A percentile compares a stretch with the other conserved stretches of the same genome.
Conservation (phyloP, 2,797 vertebrate species). For the Bryconaethiops microstoma region DNA sequence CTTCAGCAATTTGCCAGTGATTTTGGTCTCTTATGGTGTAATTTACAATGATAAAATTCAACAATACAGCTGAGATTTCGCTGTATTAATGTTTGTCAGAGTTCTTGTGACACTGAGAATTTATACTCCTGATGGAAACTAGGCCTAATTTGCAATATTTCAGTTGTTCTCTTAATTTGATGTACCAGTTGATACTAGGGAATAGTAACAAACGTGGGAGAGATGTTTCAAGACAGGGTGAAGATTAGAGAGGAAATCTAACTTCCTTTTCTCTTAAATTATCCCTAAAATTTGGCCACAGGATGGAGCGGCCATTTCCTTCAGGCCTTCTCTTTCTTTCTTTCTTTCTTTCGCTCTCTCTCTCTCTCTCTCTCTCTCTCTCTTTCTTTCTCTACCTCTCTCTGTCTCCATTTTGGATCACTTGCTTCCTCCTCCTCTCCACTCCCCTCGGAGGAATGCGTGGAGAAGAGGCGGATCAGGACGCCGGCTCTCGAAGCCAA, state of each 20-base stretch:
- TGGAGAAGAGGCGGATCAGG: slow-evolving; percentile 35
- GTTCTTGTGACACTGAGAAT: too few relatives aligned
- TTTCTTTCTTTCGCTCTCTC: not conserved
- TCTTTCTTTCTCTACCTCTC: slow-evolving; percentile 8
- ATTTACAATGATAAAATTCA: too few relatives aligned
- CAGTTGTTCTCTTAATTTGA: too few relatives aligned
- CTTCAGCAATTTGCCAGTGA: too few relatives aligned
- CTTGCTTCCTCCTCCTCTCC: slow-evolving; percentile 11
- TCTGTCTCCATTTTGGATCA: not conserved
- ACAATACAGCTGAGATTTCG: too few relatives aligned
- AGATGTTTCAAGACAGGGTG: not conserved
- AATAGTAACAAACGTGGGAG: not conserved
- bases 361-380: not conserved
- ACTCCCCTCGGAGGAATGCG: slow-evolving; percentile 38
- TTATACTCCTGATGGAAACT: too few relatives aligned
- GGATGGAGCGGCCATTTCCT: slow-evolving; percentile 31
- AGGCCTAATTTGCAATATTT: too few relatives aligned
- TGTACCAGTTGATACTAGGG: not conserved
- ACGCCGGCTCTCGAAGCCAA: slow-evolving; percentile 37
- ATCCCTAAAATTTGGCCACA: slow-evolving; percentile 12
- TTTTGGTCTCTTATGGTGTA: too few relatives aligned
- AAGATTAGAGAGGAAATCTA: slow-evolving; percentile 3
- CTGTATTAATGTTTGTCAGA: too few relatives aligned
- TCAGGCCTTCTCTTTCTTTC: not conserved
- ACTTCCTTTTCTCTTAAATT: slow-evolving; percentile 33